Evolutionary conservation across 2,113 vertebrate species (phyloP), one percentile per base, ranked within the genome.

Genomic region (Alces alces): DNA sequence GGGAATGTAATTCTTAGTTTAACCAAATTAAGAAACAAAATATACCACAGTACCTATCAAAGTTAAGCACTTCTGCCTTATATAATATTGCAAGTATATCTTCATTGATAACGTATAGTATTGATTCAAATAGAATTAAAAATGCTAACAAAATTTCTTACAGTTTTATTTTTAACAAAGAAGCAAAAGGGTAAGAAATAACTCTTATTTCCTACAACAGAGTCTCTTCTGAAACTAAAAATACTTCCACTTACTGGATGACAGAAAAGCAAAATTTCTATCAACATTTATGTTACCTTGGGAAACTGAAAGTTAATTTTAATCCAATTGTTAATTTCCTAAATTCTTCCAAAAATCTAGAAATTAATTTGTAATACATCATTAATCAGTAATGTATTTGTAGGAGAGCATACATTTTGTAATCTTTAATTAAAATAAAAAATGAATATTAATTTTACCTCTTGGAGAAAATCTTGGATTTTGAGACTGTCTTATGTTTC

Each of bases 141-240:
- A 64, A 93, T 66, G 57, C n/a, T 93, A 80, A 90, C 27, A 95
- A 80, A 93, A 91, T 88, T 76, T 73, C n/a, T 55, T 64, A 43
- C 8, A 61, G 45, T 73, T 96, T 92, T 30, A 30, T 61, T 90
- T 96, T 58, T 96, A 95, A 86, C 52, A 28, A 83, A 76, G 39
- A 82, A 84, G 47, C 2, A 58, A 66, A 66, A 11, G 10, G 4
- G 88, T 50, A 89, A 16, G 0, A 93, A 87, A 80, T n/a, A 80
- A 36, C 9, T 85, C 7, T 79, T 92, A 36, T 27, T 25, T 83
- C 23, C 55, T 83, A 36, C 52, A 83, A 55, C 2, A 70, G 12
- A 80, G 23, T n/a, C n/a, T 84, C 9, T 95, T 94, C 61, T 30
- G 60, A 96, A 86, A 91, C 54, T 88, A 57, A 96, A 96, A 93